Evolutionary conservation across 2,888 invertebrate genomes (phyloP).

Genomic region (Palloptera scutellata): DNA sequence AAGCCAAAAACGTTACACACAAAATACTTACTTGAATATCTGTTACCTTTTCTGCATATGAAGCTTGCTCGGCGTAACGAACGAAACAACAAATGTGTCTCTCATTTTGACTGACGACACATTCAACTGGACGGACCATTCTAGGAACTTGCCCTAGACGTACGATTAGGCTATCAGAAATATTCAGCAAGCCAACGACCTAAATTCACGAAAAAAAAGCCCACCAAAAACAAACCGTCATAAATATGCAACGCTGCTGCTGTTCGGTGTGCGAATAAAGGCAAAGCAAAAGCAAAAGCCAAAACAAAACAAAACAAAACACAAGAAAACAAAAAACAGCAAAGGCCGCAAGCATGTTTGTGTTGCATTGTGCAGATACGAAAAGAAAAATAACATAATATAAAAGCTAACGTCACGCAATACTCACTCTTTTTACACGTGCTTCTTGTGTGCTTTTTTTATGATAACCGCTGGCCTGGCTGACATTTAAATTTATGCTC

Average conservation of each 20-base stretch:
- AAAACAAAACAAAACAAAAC: too few relatives aligned
- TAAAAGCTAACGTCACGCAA: too few relatives aligned
- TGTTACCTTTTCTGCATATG: too few relatives aligned
- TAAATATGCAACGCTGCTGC: too few relatives aligned
- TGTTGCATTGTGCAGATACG: background rate
- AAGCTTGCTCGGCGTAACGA: background rate
- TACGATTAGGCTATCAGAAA: constrained; percentile 52
- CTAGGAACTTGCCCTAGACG: constrained; percentile 65
- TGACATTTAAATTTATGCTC: too few relatives aligned
- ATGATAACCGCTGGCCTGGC: too few relatives aligned
- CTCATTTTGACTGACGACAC: constrained; percentile 12
- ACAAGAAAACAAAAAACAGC: background rate
- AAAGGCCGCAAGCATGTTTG: background rate
- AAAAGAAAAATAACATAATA: background rate
- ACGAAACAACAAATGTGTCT: background rate
- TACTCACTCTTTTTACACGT: too few relatives aligned
- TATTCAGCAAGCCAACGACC: constrained; percentile 44
- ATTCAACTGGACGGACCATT: constrained; percentile 49
- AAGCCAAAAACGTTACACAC: constrained; percentile 12
- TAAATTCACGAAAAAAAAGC: constrained; percentile 39
- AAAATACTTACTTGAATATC: too few relatives aligned
- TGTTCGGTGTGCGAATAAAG: too few relatives aligned
- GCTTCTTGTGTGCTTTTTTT: too few relatives aligned
- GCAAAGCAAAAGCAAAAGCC: too few relatives aligned
- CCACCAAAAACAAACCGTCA: too few relatives aligned